Evolutionary conservation across 2,113 vertebrate species (phyloP).

Genomic region (Callipepla squamata): DNA sequence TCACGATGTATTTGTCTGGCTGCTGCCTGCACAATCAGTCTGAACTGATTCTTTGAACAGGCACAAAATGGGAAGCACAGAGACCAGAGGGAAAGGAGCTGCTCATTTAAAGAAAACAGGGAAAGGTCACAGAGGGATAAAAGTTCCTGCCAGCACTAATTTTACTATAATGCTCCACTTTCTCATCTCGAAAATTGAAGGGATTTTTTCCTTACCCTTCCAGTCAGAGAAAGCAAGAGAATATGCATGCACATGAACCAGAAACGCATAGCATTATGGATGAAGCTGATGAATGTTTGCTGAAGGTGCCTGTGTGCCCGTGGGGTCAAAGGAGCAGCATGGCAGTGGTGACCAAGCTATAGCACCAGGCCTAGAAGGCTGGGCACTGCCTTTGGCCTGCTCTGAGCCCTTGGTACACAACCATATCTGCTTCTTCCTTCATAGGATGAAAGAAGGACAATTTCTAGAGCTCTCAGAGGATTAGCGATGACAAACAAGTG

Average conservation of each 20-base stretch:
- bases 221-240: not conserved
- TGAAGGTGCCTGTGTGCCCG: not conserved
- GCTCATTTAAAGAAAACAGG: conserved; percentile 30
- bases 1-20: not conserved
- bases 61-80: not conserved
- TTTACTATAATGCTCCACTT: not conserved
- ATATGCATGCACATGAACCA: not conserved
- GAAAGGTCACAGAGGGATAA: conserved; percentile 10
- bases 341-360: accelerated
- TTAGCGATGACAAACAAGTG: not conserved
- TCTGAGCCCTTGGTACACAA: not conserved
- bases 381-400: not conserved
- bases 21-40: not conserved
- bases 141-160: not conserved
- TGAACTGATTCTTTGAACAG: conserved; percentile 35
- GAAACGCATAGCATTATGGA: not conserved
- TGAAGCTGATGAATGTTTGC: not conserved
- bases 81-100: conserved; percentile 1
- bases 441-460: not conserved
- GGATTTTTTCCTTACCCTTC: not conserved
- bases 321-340: not conserved
- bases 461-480: not conserved
- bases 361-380: not conserved
- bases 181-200: not conserved
- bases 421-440: not conserved